Evolutionary conservation across 2,888 invertebrate genomes (phyloP).

Genomic region (Caenorhabditis sp.): DNA sequence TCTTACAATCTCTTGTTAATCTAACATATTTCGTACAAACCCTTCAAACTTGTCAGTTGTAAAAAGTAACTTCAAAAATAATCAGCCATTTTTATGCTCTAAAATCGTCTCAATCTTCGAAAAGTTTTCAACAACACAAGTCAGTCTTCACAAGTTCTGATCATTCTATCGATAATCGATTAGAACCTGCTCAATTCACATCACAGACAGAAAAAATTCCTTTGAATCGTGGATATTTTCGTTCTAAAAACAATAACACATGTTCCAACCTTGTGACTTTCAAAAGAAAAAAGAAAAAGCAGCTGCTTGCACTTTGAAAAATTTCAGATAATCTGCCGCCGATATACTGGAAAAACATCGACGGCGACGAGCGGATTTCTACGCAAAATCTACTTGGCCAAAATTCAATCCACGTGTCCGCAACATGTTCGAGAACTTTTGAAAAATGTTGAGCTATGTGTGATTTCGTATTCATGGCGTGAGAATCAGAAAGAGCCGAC

Average conservation of each 20-base stretch:
- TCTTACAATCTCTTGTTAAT: no score
- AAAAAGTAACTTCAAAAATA: no score
- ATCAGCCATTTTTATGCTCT: no score
- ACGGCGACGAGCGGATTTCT: slow-evolving; percentile 20
- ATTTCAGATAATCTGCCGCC: slow-evolving; percentile 36
- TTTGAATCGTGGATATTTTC: background rate
- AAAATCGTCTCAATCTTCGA: no score
- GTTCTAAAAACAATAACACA: background rate
- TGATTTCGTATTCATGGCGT: slow-evolving; percentile 34
- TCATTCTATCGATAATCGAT: no score
- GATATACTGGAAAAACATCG: slow-evolving; percentile 28
- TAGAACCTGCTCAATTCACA: no score
- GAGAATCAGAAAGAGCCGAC: background rate
- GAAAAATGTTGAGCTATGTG: slow-evolving; percentile 27
- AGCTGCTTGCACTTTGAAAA: background rate
- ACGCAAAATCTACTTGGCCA: slow-evolving; percentile 25
- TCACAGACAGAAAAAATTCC: no score
- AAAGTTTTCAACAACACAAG: no score
- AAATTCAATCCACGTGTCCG: slow-evolving; percentile 17
- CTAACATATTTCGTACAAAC: no score
- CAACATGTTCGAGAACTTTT: slow-evolving; percentile 10
- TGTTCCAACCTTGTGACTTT: background rate
- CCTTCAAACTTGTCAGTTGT: no score
- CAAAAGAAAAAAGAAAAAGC: background rate
- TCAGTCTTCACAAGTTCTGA: no score